Base-by-base conservation (phyloP, 2,888 invertebrate genomes). In the Camptogramma bilineatum region DNA sequence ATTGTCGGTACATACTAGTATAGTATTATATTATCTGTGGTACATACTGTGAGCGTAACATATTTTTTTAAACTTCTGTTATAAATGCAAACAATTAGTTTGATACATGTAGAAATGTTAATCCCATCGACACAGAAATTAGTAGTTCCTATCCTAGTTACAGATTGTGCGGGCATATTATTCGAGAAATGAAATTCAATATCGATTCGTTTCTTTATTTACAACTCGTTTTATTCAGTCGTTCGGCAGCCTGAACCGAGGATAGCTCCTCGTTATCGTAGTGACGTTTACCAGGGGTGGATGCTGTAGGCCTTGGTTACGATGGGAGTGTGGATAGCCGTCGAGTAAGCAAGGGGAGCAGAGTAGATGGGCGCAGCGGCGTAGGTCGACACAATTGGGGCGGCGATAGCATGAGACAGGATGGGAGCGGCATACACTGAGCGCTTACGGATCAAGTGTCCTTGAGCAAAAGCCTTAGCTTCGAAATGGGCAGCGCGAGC, bases 401-500 rank as follows among this genome's bases (percentile, higher is more conserved):
- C 46, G 9, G 84, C 71, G 42, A 81, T 70, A 68, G 85, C 85
- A 5, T 84, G 74, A 5, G 88, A 79, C 44, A 85, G 62, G 8
- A 85, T 57, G 19, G 87, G 87, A 16, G 84, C 68, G 17, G 83
- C 63, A 19, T 63, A 76, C 34, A 79, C 86, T 0, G 93, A 92
- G 13, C 93, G 89, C 76, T 93, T 93, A 68, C 82, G 78, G 75
- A 93, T 86, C 61, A 83, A 70, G 72, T 93, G 93, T 10, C 79
- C 79, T 21, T 82, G 86, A 66, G 86, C 81, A 7, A 86, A 70
- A 59, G 87, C 86, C 68, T 91, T 88, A 51, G 91, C 88, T 72
- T 90, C 83, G 46, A 87, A 84, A 76, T 90, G 91, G 17, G 86
- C 88, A 52, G 86, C 84, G 56, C 87, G 89, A 31, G 91, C 91